Evolutionary conservation across 2,888 invertebrate species (phyloP).

Genomic region (Teleogryllus oceanicus): DNA sequence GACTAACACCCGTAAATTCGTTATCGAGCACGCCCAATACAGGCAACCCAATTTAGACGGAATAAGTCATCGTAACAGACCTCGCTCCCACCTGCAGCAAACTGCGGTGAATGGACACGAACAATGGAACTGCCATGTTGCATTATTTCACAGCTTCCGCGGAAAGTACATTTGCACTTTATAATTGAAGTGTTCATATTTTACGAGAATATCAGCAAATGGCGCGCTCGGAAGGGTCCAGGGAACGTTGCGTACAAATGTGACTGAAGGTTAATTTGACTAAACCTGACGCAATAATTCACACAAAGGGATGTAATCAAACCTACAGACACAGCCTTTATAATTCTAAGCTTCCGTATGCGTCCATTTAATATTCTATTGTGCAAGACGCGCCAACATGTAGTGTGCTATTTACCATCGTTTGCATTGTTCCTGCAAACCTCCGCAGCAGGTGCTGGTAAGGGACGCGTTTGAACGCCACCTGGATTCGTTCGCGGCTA

Average conservation of each 20-base stretch:
- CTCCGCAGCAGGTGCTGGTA: too few relatives aligned
- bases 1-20: constrained; percentile 18
- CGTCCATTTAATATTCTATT: too few relatives aligned
- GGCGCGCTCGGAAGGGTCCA: background rate
- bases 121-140: background rate
- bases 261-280: background rate
- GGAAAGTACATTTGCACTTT: background rate
- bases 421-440: too few relatives aligned
- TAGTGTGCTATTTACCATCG: too few relatives aligned
- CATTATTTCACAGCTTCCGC: constrained; percentile 9
- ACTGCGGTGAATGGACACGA: background rate
- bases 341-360: background rate
- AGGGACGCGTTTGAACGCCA: too few relatives aligned
- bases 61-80: background rate
- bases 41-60: background rate
- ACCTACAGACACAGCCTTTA: background rate
- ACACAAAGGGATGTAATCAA: constrained; percentile 1
- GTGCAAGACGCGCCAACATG: too few relatives aligned
- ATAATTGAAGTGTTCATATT: constrained; percentile 18
- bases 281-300: constrained; percentile 1
- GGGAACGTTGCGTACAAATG: background rate
- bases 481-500: too few relatives aligned
- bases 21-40: constrained; percentile 1
- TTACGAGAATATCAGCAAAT: background rate
- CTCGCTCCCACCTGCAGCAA: background rate